Evolutionary conservation across 1,140 invertebrate species (phyloP), one percentile per base, ranked within the genome.

Genomic region (Zaprionus gabonicus): DNA sequence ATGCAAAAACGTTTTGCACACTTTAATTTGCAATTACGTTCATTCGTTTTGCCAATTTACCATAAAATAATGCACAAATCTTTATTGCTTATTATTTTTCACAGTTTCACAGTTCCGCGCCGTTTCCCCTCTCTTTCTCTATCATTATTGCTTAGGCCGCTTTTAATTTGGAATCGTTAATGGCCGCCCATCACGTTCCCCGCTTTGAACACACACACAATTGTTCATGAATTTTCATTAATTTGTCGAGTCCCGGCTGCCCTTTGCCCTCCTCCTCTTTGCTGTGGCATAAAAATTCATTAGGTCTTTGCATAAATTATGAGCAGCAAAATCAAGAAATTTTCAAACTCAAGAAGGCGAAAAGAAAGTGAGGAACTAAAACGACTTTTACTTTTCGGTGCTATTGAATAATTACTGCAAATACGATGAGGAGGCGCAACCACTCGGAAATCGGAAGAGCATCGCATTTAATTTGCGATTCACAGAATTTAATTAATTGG

Each of bases 221-320:
- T 79, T 80, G 74, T 80, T 87, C 84, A 88, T 87, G 84, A 87
- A 87, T 87, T 87, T 87, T 87, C 84, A 87, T 87, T 87, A 87
- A 87, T 87, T 87, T 78, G 53, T 55, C 31, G 28, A 62, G 31
- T 57, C 23, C 23, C 9, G n/a, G 7, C 36, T 60, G 34, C 73
- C 31, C 38, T n/a, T 28, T 59, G 34, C 66, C 60, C 68, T 53
- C 34, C 23, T 49, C 23, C 56, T 28, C 12, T 34, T n/a, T 20
- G 20, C 25, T 65, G 31, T 58, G 36, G 44, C 84, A 87, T 88
- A 86, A 87, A 88, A 87, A 87, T 87, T 87, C 83, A 87, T 87
- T 87, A 88, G 82, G 71, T 78, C 87, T 84, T 76, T 88, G 81
- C 84, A 87, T 87, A 88, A 87, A 84, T 87, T 87, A 87, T 71